These are phyloP conservation scores for Hemicrepidius hirtus DNA, from an alignment of 2,888 invertebrate species.

Conservation along the genomic window DNA sequence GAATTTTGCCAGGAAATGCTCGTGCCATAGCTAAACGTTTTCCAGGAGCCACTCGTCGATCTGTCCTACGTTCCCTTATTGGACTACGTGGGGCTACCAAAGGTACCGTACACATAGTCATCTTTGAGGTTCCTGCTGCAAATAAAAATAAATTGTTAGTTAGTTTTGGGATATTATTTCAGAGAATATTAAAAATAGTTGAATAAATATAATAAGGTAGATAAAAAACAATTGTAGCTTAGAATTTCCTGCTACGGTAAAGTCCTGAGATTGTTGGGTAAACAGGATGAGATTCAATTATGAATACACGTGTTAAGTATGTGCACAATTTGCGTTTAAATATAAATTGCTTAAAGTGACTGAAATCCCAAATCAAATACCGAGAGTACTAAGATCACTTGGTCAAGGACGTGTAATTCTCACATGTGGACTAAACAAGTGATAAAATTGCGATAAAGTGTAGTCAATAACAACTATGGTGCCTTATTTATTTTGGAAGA, in stretches of 20 bases:
- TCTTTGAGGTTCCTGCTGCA: conserved; percentile 75
- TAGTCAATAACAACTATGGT: conserved; percentile 15
- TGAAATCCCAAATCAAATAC: conserved; percentile 22
- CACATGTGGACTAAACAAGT: conserved; percentile 19
- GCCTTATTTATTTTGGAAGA: conserved; percentile 20
- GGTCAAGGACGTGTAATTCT: conserved; percentile 37
- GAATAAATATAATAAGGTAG: conserved; percentile 1
- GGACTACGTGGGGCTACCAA: conserved; percentile 81
- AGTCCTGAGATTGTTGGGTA: background rate
- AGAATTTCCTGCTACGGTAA: background rate
- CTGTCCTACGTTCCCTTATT: conserved; percentile 80
- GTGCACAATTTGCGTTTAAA: background rate
- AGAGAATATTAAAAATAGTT: background rate
- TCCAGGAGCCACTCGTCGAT: conserved; percentile 75
- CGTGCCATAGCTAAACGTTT: conserved; percentile 68
- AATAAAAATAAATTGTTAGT: conserved; percentile 13
- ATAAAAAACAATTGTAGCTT: background rate
- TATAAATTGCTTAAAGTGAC: conserved; percentile 9
- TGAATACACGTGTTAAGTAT: background rate
- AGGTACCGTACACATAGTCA: conserved; percentile 83
- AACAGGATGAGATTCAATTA: conserved; percentile 2
- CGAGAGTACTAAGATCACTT: conserved; percentile 26
- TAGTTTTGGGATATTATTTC: no score
- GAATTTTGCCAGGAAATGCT: conserved; percentile 67
- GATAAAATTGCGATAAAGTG: conserved; percentile 24